A percentile compares a stretch with the other conserved stretches of the same genome.
These are phyloP conservation scores for Probaryconus sp. DNA, from an alignment of 1,140 invertebrate genomes.

Conservation along the genomic window DNA sequence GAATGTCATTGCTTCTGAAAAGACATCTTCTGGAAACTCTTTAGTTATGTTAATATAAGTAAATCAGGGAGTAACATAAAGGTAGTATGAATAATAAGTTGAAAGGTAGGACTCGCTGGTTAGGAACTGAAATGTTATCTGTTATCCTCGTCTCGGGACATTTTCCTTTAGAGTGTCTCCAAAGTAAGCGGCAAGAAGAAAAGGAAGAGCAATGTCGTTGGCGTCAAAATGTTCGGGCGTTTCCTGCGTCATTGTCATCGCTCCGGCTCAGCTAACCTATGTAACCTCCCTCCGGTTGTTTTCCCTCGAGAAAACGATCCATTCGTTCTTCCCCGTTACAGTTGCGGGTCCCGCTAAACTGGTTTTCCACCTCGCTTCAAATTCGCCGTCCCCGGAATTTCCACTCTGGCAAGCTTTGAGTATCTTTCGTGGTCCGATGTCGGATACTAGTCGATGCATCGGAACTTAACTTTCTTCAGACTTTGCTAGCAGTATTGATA, in stretches of 20 bases:
- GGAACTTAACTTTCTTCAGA: conserved; percentile 54
- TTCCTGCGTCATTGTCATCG: conserved; percentile 55
- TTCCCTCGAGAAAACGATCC: conserved; percentile 50
- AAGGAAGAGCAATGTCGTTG: conserved; percentile 41
- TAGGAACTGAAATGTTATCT: conserved; percentile 37
- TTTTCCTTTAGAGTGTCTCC: conserved; percentile 31
- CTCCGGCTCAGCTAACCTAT: conserved; percentile 46
- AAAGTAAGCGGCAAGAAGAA: conserved; percentile 9
- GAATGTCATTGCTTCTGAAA: too few species aligned
- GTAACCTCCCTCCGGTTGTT: conserved; percentile 54
- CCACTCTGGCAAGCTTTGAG: conserved; percentile 39
- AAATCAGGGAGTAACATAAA: too few species aligned
- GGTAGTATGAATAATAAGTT: conserved; percentile 20
- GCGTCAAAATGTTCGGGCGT: conserved; percentile 56
- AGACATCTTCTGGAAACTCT: too few species aligned
- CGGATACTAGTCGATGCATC: conserved; percentile 30
- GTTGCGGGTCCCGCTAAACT: conserved; percentile 49
- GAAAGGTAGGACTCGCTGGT: conserved; percentile 2
- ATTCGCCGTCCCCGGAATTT: conserved; percentile 30
- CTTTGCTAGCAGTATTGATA: conserved; percentile 45
- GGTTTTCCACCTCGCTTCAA: conserved; percentile 41
- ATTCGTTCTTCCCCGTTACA: conserved; percentile 52
- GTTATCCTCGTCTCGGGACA: conserved; percentile 38
- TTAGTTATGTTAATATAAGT: conserved; percentile 26
- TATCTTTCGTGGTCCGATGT: conserved; percentile 41